phyloP scores from a whole-genome alignment of 2,888 invertebrate genomes.

The Campaea margaritaria region DNA sequence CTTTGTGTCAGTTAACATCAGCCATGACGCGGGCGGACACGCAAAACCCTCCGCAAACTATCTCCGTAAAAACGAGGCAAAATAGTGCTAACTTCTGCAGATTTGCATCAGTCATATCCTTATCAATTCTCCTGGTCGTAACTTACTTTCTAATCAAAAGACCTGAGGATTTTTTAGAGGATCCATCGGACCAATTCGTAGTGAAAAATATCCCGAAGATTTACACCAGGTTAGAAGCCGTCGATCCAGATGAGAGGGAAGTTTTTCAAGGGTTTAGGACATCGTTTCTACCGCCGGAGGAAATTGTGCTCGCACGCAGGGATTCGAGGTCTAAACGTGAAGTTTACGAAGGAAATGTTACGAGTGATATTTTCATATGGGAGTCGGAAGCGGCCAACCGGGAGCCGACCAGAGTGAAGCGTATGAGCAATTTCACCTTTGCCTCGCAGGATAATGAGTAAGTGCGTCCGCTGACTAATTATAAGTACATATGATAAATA shows the following conservation, averaged over 20 bases:
- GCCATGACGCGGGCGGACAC: constrained; percentile 77
- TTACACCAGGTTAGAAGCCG: constrained; percentile 68
- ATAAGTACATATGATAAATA: background rate
- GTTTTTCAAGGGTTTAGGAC: constrained; percentile 87
- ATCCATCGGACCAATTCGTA: constrained; percentile 69
- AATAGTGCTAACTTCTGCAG: constrained; percentile 64
- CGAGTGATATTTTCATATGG: constrained; percentile 68
- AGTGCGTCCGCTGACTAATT: constrained; percentile 48
- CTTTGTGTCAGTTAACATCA: constrained; percentile 66
- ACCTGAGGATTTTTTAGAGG: constrained; percentile 61
- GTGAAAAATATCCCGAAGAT: constrained; percentile 69
- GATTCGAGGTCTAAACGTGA: constrained; percentile 50
- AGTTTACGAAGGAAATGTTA: constrained; percentile 59
- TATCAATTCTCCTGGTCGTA: constrained; percentile 52
- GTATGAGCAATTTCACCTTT: constrained; percentile 64
- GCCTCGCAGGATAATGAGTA: constrained; percentile 66
- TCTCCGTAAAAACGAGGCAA: constrained; percentile 60
- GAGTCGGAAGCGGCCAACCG: constrained; percentile 50
- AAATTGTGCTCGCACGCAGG: constrained; percentile 71
- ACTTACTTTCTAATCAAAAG: constrained; percentile 60
- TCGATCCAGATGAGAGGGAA: constrained; percentile 84
- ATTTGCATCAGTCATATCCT: constrained; percentile 55
- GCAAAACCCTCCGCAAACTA: constrained; percentile 56
- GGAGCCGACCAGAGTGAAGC: constrained; percentile 65
- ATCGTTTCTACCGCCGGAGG: constrained; percentile 86